These are phyloP conservation scores for Andrena haemorrhoa DNA, from an alignment of 2,888 invertebrate genomes.

Conservation along the genomic window DNA sequence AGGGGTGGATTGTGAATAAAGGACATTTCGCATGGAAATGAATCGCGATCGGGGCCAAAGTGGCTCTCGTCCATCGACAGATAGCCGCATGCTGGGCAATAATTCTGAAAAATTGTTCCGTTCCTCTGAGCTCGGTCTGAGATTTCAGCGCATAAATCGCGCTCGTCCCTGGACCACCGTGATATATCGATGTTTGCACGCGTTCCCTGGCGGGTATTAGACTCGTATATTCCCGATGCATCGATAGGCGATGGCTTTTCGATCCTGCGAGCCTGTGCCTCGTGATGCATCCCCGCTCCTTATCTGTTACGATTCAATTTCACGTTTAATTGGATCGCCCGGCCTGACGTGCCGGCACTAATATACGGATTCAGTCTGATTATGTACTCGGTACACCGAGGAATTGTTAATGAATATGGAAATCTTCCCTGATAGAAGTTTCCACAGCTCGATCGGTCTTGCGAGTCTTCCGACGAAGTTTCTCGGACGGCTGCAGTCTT, in stretches of 20 bases:
- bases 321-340: not conserved
- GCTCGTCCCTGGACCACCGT: constrained; percentile 21
- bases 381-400: not conserved
- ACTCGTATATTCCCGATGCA: constrained; percentile 47
- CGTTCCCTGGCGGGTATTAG: constrained; percentile 45
- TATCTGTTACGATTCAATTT: not conserved
- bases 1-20: constrained; percentile 13
- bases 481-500: not conserved
- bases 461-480: constrained; percentile 14
- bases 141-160: constrained; percentile 63
- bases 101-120: constrained; percentile 68
- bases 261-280: not conserved
- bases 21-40: constrained; percentile 64
- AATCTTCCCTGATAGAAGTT: not conserved
- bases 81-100: constrained; percentile 52
- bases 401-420: not conserved
- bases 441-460: constrained; percentile 2
- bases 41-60: constrained; percentile 64
- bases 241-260: constrained; percentile 39
- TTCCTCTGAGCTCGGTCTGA: constrained; percentile 49
- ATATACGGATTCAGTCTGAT: too few relatives aligned
- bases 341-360: too few relatives aligned
- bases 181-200: constrained; percentile 56
- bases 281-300: not conserved
- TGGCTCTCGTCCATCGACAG: constrained; percentile 51